Percentiles rank a stretch among this genome's conserved stretches.
Evolutionary conservation across 2,797 vertebrate genomes (phyloP).

Genomic region (Halcyon chelicuti): DNA sequence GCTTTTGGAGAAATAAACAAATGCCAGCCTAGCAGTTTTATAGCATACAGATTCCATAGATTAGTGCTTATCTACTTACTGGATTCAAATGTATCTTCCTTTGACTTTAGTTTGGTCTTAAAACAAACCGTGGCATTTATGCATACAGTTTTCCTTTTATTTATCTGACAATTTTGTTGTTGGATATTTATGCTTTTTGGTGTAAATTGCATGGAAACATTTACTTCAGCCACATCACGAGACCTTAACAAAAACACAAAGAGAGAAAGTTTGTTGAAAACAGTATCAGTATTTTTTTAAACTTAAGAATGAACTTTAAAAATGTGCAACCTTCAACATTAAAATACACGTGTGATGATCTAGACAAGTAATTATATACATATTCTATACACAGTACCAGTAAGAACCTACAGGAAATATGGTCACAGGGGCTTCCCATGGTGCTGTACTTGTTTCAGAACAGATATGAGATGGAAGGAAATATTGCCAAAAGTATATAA

Average conservation of each 20-base stretch:
- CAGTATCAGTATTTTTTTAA: not conserved
- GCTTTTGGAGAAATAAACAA: not conserved
- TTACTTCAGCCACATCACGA: conserved; percentile 93
- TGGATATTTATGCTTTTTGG: conserved; percentile 92
- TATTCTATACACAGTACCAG: not conserved
- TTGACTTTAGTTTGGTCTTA: conserved; percentile 85
- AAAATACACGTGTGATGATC: not conserved
- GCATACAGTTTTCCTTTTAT: conserved; percentile 83
- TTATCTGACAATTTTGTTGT: conserved; percentile 85
- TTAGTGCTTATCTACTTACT: conserved; percentile 65
- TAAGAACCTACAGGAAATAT: not conserved
- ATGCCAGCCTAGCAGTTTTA: accelerated
- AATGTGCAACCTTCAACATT: not conserved
- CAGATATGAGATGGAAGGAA: not conserved
- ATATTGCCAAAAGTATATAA: not conserved
- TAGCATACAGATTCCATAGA: not conserved
- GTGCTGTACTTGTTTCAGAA: not conserved
- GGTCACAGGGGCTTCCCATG: not conserved
- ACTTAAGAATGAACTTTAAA: not conserved
- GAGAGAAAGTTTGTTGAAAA: not conserved
- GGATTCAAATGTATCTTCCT: conserved; percentile 73
- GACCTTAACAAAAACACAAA: conserved; percentile 82
- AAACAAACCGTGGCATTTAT: conserved; percentile 88
- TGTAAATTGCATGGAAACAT: conserved; percentile 86
- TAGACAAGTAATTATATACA: not conserved